These are phyloP conservation scores for Aythya baeri DNA, from an alignment of 2,113 vertebrate genomes.

Conservation along the genomic window DNA sequence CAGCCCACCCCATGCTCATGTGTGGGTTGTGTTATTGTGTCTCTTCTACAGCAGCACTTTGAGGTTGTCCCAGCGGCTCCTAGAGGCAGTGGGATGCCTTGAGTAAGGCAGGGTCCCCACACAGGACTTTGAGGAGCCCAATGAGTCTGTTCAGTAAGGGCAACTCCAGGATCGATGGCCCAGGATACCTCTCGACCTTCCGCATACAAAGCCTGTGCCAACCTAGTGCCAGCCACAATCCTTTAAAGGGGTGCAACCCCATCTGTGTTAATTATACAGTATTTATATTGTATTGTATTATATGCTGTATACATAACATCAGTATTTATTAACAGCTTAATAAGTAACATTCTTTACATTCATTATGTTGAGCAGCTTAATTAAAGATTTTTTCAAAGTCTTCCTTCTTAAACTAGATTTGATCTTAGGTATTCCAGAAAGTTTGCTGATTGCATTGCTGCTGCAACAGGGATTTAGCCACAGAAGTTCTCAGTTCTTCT, in stretches of 20 bases:
- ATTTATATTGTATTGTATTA: neutral
- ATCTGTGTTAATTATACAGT: too few species aligned
- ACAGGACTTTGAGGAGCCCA: neutral
- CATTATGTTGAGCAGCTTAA: neutral
- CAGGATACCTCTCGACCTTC: neutral
- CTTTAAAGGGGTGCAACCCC: too few species aligned
- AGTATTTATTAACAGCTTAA: neutral
- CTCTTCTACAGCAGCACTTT: neutral
- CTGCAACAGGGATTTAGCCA: neutral
- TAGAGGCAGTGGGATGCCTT: neutral
- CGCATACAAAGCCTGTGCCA: neutral
- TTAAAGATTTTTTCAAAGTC: neutral
- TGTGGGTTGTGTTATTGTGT: neutral
- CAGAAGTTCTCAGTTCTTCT: neutral
- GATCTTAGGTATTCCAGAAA: neutral
- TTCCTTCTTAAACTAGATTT: neutral
- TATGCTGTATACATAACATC: neutral
- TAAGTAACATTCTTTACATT: neutral
- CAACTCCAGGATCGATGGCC: neutral
- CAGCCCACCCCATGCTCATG: neutral
- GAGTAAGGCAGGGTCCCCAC: neutral
- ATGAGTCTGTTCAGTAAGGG: neutral
- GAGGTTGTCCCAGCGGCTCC: neutral
- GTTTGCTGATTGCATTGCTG: neutral
- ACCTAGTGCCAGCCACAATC: too few species aligned